Conservation (phyloP, 1,140 invertebrate species). For the Drosophila cardini region DNA sequence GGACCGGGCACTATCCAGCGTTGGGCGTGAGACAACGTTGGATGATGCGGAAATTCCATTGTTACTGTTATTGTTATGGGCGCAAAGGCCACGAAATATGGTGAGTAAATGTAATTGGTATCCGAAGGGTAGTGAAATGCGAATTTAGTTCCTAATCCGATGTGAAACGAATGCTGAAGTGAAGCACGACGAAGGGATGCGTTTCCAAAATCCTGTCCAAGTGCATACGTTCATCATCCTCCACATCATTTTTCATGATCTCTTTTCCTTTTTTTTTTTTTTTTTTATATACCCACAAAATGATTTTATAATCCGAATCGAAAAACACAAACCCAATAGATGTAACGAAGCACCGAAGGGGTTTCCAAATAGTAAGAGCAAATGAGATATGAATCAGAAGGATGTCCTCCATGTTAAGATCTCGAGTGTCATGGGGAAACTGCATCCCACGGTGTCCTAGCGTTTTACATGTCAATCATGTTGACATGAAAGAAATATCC, state of each 20-base stretch:
- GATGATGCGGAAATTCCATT: slow-evolving; percentile 62
- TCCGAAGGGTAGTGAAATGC: slow-evolving; percentile 49
- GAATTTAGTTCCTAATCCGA: slow-evolving; percentile 62
- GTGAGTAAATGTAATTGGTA: slow-evolving; percentile 52
- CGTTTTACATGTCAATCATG: slow-evolving; percentile 21
- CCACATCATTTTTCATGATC: slow-evolving; percentile 21
- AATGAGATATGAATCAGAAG: slow-evolving; percentile 42
- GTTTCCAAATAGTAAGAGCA: slow-evolving; percentile 39
- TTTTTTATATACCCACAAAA: slow-evolving; percentile 33
- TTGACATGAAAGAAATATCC: slow-evolving; percentile 52
- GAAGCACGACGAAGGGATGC: slow-evolving; percentile 59
- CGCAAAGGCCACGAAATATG: slow-evolving; percentile 68
- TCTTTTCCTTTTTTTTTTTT: background rate
- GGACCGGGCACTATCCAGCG: slow-evolving; percentile 70
- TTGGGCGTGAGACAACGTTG: slow-evolving; percentile 71
- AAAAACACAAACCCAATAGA: slow-evolving; percentile 42
- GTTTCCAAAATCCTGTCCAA: slow-evolving; percentile 70
- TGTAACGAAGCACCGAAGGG: slow-evolving; percentile 32
- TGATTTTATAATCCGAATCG: slow-evolving; percentile 42
- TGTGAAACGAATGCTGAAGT: slow-evolving; percentile 59
- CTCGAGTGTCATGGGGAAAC: slow-evolving; percentile 51
- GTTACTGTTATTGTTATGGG: slow-evolving; percentile 58
- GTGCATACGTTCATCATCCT: slow-evolving; percentile 46
- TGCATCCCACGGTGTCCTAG: slow-evolving; percentile 76
- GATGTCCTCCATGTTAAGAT: slow-evolving; percentile 36